Evolutionary conservation across 2,113 vertebrate species (phyloP).

Genomic region (Chrysochloris asiatica): DNA sequence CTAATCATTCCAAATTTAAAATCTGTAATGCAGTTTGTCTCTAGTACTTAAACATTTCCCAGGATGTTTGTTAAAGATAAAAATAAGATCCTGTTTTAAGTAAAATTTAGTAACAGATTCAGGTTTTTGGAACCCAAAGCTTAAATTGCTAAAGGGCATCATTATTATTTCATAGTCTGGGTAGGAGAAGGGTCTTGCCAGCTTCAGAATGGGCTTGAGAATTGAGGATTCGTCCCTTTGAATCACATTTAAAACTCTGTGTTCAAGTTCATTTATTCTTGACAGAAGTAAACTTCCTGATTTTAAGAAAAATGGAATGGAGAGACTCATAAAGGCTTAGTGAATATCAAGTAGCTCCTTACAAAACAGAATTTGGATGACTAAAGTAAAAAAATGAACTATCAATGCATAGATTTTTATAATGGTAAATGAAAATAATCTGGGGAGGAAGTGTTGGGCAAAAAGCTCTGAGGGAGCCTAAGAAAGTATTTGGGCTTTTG

Average conservation of each 20-base stretch:
- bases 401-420: not conserved
- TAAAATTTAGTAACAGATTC: slow-evolving; percentile 63
- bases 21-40: slow-evolving; percentile 68
- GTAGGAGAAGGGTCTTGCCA: slow-evolving; percentile 47
- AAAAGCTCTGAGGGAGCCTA: not conserved
- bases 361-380: slow-evolving; percentile 48
- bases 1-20: slow-evolving; percentile 57
- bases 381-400: slow-evolving; percentile 36
- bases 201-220: slow-evolving; percentile 28
- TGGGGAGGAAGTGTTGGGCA: not conserved
- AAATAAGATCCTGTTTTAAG: slow-evolving; percentile 48
- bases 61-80: slow-evolving; percentile 69
- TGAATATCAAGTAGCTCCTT: slow-evolving; percentile 50
- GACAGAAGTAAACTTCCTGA: slow-evolving; percentile 72
- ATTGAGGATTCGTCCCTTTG: slow-evolving; percentile 30
- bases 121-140: slow-evolving; percentile 35
- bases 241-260: slow-evolving; percentile 59
- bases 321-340: slow-evolving; percentile 49
- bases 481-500: not conserved
- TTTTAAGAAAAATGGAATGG: slow-evolving; percentile 63
- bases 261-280: slow-evolving; percentile 71
- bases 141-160: slow-evolving; percentile 58
- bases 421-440: slow-evolving; percentile 2
- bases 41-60: slow-evolving; percentile 62
- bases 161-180: slow-evolving; percentile 73